Conservation (phyloP, 2,888 invertebrate species). For the Agrotis clavis region DNA sequence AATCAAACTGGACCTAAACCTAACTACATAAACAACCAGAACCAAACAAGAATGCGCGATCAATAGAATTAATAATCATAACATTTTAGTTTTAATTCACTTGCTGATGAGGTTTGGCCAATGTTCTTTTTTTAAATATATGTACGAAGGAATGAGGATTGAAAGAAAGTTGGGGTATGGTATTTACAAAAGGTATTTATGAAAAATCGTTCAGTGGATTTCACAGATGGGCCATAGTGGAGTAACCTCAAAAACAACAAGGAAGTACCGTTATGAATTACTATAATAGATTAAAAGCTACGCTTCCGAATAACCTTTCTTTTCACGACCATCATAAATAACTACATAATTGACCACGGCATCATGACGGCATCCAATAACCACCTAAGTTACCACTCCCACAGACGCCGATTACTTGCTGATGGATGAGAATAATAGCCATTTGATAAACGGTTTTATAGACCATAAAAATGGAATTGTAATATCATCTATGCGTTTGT, state of each 20-base stretch:
- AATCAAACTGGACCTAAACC: neutral
- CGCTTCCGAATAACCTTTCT: constrained; percentile 2
- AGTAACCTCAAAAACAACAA: neutral
- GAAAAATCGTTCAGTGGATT: neutral
- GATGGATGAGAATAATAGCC: constrained; percentile 23
- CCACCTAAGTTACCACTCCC: constrained; percentile 44
- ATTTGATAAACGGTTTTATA: constrained; percentile 27
- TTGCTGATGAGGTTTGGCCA: too few species aligned
- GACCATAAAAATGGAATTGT: constrained; percentile 15
- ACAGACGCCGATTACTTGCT: constrained; percentile 34
- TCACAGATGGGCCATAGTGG: too few species aligned
- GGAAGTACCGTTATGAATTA: constrained; percentile 7
- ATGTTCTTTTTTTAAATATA: too few species aligned
- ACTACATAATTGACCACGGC: neutral
- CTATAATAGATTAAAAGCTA: constrained; percentile 17
- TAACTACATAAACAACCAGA: too few species aligned
- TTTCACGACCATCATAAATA: constrained; percentile 6
- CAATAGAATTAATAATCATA: too few species aligned
- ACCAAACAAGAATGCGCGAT: too few species aligned
- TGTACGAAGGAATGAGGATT: too few species aligned
- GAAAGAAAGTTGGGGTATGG: too few species aligned
- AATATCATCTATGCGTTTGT: neutral
- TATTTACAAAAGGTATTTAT: too few species aligned
- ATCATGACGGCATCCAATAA: neutral
- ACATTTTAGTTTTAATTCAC: too few species aligned